phyloP scores from a whole-genome alignment of 1,140 invertebrate genomes.

The Drosophila nigromelanica region DNA sequence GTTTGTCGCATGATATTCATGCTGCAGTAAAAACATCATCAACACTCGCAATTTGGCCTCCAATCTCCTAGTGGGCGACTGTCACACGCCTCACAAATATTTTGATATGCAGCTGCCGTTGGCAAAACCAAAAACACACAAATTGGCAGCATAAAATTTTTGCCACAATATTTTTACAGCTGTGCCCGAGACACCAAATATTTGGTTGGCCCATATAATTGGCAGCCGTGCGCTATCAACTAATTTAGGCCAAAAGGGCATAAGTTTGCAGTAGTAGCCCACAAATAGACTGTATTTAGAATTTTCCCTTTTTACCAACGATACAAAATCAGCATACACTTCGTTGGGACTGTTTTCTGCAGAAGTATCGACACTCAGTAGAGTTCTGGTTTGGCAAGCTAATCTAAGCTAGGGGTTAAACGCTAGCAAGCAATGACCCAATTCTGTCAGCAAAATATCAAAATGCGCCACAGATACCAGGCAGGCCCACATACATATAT shows the following conservation, averaged over 20 bases:
- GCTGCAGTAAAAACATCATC: conserved; percentile 55
- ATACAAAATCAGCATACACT: neutral
- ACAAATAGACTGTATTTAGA: conserved; percentile 37
- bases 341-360: neutral
- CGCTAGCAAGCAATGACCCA: conserved; percentile 71
- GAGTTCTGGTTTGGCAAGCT: conserved; percentile 46
- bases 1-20: conserved; percentile 48
- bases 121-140: conserved; percentile 55
- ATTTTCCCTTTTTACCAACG: conserved; percentile 8
- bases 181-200: conserved; percentile 61
- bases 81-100: conserved; percentile 71
- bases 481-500: conserved; percentile 6
- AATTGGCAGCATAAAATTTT: conserved; percentile 68
- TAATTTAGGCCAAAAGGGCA: conserved; percentile 52
- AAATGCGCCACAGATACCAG: conserved; percentile 24
- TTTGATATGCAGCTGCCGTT: conserved; percentile 67
- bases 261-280: conserved; percentile 1
- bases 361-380: conserved; percentile 31
- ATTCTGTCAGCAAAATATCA: conserved; percentile 77
- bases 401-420: conserved; percentile 53
- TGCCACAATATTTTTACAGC: conserved; percentile 79
- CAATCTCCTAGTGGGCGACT: conserved; percentile 48
- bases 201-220: conserved; percentile 73
- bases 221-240: conserved; percentile 59
- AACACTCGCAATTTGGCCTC: conserved; percentile 40